Percentiles rank a stretch among this genome's conserved stretches.
Conservation (phyloP, 2,888 invertebrate genomes). For the Cryptus armator region DNA sequence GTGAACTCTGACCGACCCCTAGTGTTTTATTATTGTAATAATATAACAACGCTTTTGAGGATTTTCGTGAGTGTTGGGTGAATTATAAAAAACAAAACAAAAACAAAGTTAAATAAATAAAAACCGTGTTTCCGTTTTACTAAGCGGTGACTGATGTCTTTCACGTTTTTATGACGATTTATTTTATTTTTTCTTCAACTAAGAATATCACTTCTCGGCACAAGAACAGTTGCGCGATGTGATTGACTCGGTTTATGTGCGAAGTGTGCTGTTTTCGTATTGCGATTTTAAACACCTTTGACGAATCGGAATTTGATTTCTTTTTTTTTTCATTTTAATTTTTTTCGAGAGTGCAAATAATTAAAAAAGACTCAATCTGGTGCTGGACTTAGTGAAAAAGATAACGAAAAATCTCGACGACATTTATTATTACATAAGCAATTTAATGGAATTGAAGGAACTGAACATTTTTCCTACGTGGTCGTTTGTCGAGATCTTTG, state of each 20-base stretch:
- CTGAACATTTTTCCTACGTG: constrained; percentile 45
- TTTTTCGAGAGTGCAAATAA: constrained; percentile 32
- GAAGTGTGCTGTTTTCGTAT: not conserved
- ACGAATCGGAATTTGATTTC: constrained; percentile 25
- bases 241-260: constrained; percentile 40
- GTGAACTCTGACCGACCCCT: constrained; percentile 61
- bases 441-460: constrained; percentile 39
- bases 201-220: not conserved
- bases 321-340: not conserved
- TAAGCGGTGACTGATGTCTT: constrained; percentile 65
- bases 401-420: constrained; percentile 15
- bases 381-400: constrained; percentile 43
- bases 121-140: constrained; percentile 56
- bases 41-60: constrained; percentile 6
- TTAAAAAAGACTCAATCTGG: constrained; percentile 33
- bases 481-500: constrained; percentile 6
- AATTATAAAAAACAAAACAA: constrained; percentile 46
- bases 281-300: not conserved
- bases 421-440: constrained; percentile 38
- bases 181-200: not conserved
- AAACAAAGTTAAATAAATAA: constrained; percentile 56
- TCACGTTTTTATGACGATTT: not conserved
- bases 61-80: constrained; percentile 25
- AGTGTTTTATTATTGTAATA: constrained; percentile 36
- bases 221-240: constrained; percentile 36